These are phyloP conservation scores for Cephalopholis sonnerati DNA, from an alignment of 2,113 vertebrate genomes.

Conservation along the genomic window DNA sequence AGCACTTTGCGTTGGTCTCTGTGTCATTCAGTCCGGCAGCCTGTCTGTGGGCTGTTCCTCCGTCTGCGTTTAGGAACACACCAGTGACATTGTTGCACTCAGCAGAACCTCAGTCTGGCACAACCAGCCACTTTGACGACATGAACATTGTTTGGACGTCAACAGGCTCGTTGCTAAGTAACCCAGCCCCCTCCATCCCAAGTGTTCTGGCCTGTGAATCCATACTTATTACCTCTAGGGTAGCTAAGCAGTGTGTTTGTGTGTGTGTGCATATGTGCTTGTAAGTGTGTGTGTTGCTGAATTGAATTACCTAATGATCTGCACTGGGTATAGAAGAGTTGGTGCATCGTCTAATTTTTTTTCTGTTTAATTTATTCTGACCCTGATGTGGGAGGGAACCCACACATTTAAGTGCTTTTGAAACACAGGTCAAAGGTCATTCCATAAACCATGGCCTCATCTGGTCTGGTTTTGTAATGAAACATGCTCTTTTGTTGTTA, in stretches of 20 bases:
- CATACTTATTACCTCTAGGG: slow-evolving; percentile 64
- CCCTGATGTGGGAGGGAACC: slow-evolving; percentile 3
- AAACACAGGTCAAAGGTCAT: slow-evolving; percentile 35
- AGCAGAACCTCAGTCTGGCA: slow-evolving; percentile 72
- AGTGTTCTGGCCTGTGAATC: slow-evolving; percentile 53
- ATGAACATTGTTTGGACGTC: slow-evolving; percentile 83
- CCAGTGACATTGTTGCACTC: slow-evolving; percentile 77
- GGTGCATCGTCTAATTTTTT: background rate
- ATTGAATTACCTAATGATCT: slow-evolving; percentile 25
- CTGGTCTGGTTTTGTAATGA: slow-evolving; percentile 4
- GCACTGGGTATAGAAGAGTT: slow-evolving; percentile 16
- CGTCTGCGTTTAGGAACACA: slow-evolving; percentile 64
- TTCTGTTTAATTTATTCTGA: background rate
- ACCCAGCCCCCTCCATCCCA: slow-evolving; percentile 73
- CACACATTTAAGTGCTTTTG: slow-evolving; percentile 8
- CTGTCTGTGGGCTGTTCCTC: slow-evolving; percentile 36
- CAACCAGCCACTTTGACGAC: slow-evolving; percentile 69
- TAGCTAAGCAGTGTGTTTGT: slow-evolving; percentile 39
- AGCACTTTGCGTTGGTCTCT: slow-evolving; percentile 29
- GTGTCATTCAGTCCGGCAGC: slow-evolving; percentile 46
- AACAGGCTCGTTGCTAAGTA: slow-evolving; percentile 82
- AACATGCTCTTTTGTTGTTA: background rate
- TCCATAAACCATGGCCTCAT: slow-evolving; percentile 12
- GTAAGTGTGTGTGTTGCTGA: background rate
- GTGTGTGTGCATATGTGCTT: background rate